Evolutionary conservation across 2,888 invertebrate genomes (phyloP).

Genomic region (Anthrax anthrax): DNA sequence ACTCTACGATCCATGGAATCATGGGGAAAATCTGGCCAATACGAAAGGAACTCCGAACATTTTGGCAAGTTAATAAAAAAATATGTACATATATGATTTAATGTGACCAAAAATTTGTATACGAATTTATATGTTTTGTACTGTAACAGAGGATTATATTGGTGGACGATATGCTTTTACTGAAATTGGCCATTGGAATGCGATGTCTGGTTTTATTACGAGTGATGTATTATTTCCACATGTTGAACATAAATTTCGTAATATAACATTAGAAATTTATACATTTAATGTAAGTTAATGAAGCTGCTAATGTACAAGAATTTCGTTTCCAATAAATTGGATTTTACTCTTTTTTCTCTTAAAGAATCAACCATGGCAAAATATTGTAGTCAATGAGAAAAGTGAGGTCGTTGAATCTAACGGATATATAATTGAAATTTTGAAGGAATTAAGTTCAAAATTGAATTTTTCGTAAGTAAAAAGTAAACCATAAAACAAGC

Average conservation of each 20-base stretch:
- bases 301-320: background rate
- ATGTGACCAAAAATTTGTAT: too few relatives aligned
- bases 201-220: conserved; percentile 50
- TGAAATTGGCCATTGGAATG: conserved; percentile 60
- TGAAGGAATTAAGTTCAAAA: conserved; percentile 56
- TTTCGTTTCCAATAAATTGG: background rate
- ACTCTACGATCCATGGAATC: conserved; percentile 40
- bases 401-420: conserved; percentile 43
- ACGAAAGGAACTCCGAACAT: conserved; percentile 15
- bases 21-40: conserved; percentile 37
- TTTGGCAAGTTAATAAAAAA: background rate
- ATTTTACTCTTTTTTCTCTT: conserved; percentile 14
- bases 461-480: conserved; percentile 64
- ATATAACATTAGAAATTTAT: conserved; percentile 53
- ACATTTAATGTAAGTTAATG: conserved; percentile 55
- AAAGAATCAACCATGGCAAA: conserved; percentile 83
- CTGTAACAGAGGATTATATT: background rate
- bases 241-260: conserved; percentile 61
- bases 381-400: conserved; percentile 44
- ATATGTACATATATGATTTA: background rate
- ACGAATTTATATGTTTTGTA: too few relatives aligned
- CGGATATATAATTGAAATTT: conserved; percentile 66
- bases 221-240: conserved; percentile 67
- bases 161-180: conserved; percentile 20
- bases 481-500: background rate